Percentiles rank a stretch among this genome's conserved stretches.
Conservation (phyloP, 1,140 invertebrate genomes). For the Micrasema minimum region DNA sequence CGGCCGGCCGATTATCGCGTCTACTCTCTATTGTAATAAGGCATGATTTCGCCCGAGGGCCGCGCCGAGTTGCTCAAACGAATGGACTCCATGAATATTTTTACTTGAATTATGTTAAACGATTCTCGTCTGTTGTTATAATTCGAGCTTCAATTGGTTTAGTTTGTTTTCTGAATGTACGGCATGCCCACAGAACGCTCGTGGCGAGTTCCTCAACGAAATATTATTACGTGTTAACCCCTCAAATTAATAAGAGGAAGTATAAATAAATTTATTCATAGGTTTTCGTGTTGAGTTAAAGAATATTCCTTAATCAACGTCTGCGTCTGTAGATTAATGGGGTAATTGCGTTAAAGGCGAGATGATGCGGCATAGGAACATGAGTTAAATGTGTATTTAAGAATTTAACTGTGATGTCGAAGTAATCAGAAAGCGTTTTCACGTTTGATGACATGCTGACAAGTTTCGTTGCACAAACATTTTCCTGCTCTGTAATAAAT, state of each 20-base stretch:
- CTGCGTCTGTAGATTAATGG: conserved; percentile 21
- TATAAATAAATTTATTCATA: conserved; percentile 31
- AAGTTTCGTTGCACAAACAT: too few relatives aligned
- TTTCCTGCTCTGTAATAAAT: too few relatives aligned
- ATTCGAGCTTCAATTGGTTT: conserved; percentile 37
- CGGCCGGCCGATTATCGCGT: conserved; percentile 38
- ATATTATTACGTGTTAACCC: conserved; percentile 18
- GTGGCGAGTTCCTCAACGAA: conserved; percentile 27
- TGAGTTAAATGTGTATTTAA: too few relatives aligned
- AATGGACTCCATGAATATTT: conserved; percentile 44
- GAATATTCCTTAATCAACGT: conserved; percentile 29
- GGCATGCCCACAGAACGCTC: neutral
- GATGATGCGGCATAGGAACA: neutral
- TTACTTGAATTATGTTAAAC: conserved; percentile 49
- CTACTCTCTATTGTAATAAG: conserved; percentile 37
- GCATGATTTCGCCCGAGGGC: conserved; percentile 32
- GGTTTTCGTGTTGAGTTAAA: conserved; percentile 7
- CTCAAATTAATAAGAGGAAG: neutral
- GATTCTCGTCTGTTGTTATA: conserved; percentile 43
- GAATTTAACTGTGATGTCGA: too few relatives aligned
- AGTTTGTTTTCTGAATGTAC: conserved; percentile 32
- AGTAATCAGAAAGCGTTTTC: too few relatives aligned
- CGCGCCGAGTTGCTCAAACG: conserved; percentile 17
- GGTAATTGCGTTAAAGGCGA: neutral
- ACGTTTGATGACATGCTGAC: too few relatives aligned